A percentile compares a stretch with the other conserved stretches of the same genome.
Conservation (phyloP, 2,797 vertebrate genomes). For the Rhynchotus rufescens region DNA sequence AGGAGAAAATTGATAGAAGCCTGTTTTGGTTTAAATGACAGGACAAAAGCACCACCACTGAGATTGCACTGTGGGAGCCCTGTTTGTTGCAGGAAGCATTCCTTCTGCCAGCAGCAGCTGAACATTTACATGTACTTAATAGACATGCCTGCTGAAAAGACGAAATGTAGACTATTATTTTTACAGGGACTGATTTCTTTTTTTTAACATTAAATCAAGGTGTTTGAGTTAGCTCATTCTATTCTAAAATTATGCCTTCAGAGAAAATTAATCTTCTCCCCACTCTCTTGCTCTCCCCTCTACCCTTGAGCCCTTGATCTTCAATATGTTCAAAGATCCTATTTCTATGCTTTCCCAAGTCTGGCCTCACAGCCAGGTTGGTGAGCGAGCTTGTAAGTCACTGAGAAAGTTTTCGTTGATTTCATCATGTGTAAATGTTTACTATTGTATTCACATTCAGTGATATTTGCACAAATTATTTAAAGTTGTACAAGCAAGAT, state of each 20-base stretch:
- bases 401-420: background rate
- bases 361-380: background rate
- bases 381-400: background rate
- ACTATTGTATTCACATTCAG: background rate
- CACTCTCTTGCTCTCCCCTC: too few relatives aligned
- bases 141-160: background rate
- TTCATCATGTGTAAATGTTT: background rate
- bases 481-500: fast-evolving
- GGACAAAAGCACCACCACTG: background rate
- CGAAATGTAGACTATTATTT: background rate
- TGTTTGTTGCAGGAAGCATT: background rate
- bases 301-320: background rate
- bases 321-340: background rate
- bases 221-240: background rate
- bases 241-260: background rate
- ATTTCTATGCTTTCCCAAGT: background rate
- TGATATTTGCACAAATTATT: background rate
- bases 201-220: background rate
- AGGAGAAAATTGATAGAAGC: background rate
- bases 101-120: background rate
- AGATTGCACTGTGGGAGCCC: background rate
- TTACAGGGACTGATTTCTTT: background rate
- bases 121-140: background rate
- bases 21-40: background rate
- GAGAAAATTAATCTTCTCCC: background rate